Base-by-base conservation (phyloP, 2,797 vertebrate genomes). In the Gymnocypris eckloni region DNA sequence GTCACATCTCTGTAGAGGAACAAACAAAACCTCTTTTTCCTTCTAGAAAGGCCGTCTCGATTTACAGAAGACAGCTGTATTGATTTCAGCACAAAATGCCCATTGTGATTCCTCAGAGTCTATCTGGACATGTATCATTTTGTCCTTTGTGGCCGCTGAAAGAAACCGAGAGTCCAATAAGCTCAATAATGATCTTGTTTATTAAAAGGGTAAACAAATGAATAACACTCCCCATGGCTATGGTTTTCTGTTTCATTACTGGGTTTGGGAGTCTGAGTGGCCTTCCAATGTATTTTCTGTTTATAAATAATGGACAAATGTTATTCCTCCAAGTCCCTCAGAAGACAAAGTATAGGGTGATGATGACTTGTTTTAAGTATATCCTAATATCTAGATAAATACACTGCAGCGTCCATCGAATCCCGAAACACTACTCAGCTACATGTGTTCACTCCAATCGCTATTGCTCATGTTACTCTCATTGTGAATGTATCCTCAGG, bases 61-160 rank as follows among this genome's bases (percentile, higher is more conserved):
- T 89, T 78, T 88, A 89, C 90, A 86, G 90, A 89, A 91, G 88
- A 86, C 73, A 77, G 52, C 79, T 91, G 50, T 85, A 93, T 91
- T 93, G 93, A 95, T 94, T 90, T 8, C 43, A 75, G 90, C 86
- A 91, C 83, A 92, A 90, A 90, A 87, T 6, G 83, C 85, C 90
- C 0, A 10, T 78, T 22, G 82, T 54, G 69, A 91, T 93, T 91
- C 89, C 85, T 87, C 71, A 70, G 84, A 87, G 85, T 82, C 86
- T 86, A 89, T 72, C 25, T 85, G 83, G 71, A 83, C 64, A 73
- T 79, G 71, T 45, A 79, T 88, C 43, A 77, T 86, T 87, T 88
- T 79, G 52, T 87, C 72, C 82, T 79, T 79, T 72, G 85, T 82
- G 87, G 73, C 69, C 43, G 81, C 72, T 86, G 77, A 77, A 73